Evolutionary conservation across 2,797 vertebrate species (phyloP), one percentile per base, ranked within the genome.

Genomic region (Falco cherrug): DNA sequence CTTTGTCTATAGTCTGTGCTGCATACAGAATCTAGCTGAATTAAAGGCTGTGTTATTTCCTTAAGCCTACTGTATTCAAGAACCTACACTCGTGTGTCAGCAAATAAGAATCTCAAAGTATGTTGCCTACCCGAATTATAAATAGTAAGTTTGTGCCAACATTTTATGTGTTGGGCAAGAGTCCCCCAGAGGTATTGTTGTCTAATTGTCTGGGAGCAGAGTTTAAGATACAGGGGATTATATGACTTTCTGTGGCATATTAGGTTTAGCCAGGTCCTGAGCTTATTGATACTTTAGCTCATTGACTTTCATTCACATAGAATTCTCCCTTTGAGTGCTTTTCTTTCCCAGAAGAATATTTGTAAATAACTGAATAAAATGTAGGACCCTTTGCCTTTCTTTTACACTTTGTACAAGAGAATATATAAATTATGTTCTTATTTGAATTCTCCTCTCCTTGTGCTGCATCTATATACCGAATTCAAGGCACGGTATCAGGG

Each of bases 151-250:
- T 80, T 43, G 33, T 76, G 39, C 67, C n/a, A 61, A 50, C 16
- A 60, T 71, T 28, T 15, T 29, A 24, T 50, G 60, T 60, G 20
- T 67, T 9, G 41, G 51, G 48, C 51, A 63, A 37, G 26, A n/a
- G 28, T 64, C 28, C 92, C 74, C 19, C 26, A 33, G 47, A 43
- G 77, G 22, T 26, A 45, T 60, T 16, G 47, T 37, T 87, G 68
- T 28, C 74, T 91, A 92, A 89, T 90, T 88, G 68, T 92, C 70
- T 92, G 70, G 68, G 86, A 96, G 50, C 9, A 28, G n/a, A 69
- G 33, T 45, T 71, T 51, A 86, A 90, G 68, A 73, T 28, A 48
- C 33, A 47, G 26, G 11, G 35, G n/a, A 47, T 73, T 83, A 41
- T 39, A 73, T 86, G 82, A 64, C 3, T 41, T 61, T 24, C 43